phyloP scores from a whole-genome alignment of 2,888 invertebrate genomes.

The Melinopterus prodromus region DNA sequence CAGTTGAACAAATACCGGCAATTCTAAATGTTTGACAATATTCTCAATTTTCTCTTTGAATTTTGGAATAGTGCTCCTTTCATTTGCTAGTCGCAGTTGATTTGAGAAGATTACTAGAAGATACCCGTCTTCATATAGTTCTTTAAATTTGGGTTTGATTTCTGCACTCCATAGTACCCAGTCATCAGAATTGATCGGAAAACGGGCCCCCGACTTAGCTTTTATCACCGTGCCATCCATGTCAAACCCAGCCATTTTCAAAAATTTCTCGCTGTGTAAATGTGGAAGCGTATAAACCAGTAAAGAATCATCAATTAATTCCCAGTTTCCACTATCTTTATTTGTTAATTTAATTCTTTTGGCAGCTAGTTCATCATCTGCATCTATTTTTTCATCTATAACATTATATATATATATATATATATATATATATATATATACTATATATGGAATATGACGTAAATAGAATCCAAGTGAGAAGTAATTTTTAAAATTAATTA shows the following conservation, averaged over 20 bases:
- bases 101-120: conserved; percentile 95
- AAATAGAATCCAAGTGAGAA: too few species aligned
- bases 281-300: conserved; percentile 68
- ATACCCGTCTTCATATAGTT: conserved; percentile 70
- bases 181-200: conserved; percentile 83
- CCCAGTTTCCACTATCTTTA: conserved; percentile 63
- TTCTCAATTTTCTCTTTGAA: conserved; percentile 85
- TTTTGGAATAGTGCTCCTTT: conserved; percentile 72
- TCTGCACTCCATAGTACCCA: conserved; percentile 82
- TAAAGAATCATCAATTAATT: conserved; percentile 69
- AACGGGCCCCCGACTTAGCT: conserved; percentile 88
- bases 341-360: conserved; percentile 45
- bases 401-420: conserved; percentile 71
- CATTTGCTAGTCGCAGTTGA: conserved; percentile 80
- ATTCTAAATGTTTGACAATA: conserved; percentile 72
- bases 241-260: conserved; percentile 88
- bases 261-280: conserved; percentile 63
- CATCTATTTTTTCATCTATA: conserved; percentile 54
- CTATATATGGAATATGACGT: too few species aligned
- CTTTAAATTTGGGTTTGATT: conserved; percentile 73
- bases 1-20: conserved; percentile 85
- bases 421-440: too few species aligned
- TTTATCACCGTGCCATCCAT: conserved; percentile 94
- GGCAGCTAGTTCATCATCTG: conserved; percentile 56
- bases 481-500: too few species aligned